Conservation (phyloP, 2,113 vertebrate species). For the Peucedramus taeniatus region DNA sequence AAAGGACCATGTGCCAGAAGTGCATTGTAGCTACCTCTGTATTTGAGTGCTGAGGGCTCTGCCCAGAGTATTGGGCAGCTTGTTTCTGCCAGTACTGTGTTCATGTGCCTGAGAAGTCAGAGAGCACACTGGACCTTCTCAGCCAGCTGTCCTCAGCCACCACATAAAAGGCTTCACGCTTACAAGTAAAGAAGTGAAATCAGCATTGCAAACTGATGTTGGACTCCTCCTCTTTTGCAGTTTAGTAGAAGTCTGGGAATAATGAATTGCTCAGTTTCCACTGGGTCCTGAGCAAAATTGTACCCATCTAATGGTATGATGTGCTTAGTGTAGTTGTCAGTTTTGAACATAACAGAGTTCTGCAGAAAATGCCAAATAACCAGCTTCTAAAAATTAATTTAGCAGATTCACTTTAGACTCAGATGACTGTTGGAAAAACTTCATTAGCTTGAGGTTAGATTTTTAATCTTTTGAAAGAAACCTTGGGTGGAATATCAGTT, state of each 20-base stretch:
- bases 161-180: neutral
- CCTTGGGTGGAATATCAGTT: neutral
- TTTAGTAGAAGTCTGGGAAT: neutral
- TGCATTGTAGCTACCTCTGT: neutral
- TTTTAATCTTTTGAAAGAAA: neutral
- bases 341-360: neutral
- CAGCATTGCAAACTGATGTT: neutral
- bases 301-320: neutral
- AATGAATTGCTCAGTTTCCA: neutral
- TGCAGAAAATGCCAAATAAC: neutral
- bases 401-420: neutral
- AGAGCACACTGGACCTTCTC: neutral
- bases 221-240: neutral
- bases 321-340: neutral
- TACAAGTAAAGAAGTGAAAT: neutral
- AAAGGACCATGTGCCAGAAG: neutral
- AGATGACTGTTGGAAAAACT: neutral
- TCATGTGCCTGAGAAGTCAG: neutral
- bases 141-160: neutral
- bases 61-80: neutral
- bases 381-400: neutral
- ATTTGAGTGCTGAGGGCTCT: neutral
- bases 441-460: neutral
- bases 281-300: neutral
- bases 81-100: neutral